Conservation (phyloP, 2,797 vertebrate genomes). For the Propithecus perrieri region DNA sequence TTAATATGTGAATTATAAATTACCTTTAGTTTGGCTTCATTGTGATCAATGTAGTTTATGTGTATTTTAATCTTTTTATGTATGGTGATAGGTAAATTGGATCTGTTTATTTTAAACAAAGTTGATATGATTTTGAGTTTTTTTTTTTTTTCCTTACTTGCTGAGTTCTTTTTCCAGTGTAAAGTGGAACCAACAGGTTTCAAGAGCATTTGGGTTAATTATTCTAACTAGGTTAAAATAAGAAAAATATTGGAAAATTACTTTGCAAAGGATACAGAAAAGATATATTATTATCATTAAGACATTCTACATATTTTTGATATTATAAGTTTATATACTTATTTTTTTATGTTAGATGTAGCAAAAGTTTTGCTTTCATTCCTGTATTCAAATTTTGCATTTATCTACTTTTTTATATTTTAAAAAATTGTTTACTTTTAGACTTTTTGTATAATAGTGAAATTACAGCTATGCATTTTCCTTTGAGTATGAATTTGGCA, state of each 20-base stretch:
- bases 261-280: not conserved
- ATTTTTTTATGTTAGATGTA: not conserved
- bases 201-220: not conserved
- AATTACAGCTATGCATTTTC: not conserved
- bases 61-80: not conserved
- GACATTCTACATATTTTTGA: not conserved
- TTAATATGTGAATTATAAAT: not conserved
- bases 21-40: not conserved
- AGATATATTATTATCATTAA: not conserved
- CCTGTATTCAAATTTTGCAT: not conserved
- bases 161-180: not conserved
- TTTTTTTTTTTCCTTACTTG: not conserved
- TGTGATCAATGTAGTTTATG: not conserved
- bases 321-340: not conserved
- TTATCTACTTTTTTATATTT: not conserved
- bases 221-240: not conserved
- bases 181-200: not conserved
- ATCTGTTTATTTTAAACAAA: not conserved
- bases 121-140: not conserved
- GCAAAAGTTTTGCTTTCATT: not conserved
- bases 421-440: not conserved
- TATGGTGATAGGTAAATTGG: not conserved
- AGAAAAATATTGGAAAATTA: not conserved
- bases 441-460: not conserved
- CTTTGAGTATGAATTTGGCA: conserved; percentile 11